Conservation (phyloP, 2,113 vertebrate genomes). For the Tricholaema leucomelas region DNA sequence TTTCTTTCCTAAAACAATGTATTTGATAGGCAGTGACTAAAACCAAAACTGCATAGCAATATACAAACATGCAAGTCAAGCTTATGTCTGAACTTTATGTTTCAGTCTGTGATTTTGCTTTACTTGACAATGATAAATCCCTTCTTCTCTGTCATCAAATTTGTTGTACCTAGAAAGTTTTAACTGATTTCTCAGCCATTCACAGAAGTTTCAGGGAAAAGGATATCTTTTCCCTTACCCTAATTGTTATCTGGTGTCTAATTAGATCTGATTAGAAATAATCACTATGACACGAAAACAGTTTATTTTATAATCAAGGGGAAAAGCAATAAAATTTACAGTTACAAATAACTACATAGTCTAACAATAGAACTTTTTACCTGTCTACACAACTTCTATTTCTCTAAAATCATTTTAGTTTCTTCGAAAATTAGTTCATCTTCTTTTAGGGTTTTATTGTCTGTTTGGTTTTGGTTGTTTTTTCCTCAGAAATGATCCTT, state of each 20-base stretch:
- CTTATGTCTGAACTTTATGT: too few relatives aligned
- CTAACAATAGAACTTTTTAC: not conserved
- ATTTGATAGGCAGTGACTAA: not conserved
- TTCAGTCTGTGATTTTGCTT: not conserved
- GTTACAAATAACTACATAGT: not conserved
- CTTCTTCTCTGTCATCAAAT: accelerated
- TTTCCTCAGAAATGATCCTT: not conserved
- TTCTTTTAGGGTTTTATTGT: not conserved
- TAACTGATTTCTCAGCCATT: not conserved
- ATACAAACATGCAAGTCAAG: not conserved
- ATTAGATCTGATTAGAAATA: not conserved
- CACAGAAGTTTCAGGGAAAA: not conserved
- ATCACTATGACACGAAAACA: not conserved
- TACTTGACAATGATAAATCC: not conserved
- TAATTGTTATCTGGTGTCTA: not conserved
- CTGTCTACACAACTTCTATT: not conserved
- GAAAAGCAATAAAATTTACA: accelerated
- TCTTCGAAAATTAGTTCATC: not conserved
- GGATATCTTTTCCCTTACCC: not conserved
- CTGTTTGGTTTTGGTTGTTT: not conserved
- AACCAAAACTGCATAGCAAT: not conserved
- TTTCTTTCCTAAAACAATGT: not conserved
- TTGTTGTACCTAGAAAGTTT: not conserved
- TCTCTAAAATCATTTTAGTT: not conserved
- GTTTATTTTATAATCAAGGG: not conserved